Evolutionary conservation across 2,113 vertebrate species (phyloP), one percentile per base, ranked within the genome.

Genomic region (Ramphastos sulfuratus): DNA sequence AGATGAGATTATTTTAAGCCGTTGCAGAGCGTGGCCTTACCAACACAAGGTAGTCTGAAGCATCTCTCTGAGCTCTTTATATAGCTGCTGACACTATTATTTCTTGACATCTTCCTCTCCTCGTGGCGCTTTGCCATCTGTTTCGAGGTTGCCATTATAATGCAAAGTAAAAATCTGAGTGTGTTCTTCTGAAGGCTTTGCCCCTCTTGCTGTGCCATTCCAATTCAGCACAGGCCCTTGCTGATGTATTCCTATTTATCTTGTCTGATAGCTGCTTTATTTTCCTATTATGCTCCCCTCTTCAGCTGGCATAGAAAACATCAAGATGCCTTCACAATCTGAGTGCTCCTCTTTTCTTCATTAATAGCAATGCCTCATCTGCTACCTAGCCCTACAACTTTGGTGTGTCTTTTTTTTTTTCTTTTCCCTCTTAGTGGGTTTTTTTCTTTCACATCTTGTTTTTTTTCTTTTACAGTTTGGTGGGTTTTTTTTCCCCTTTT

Each of bases 61-160:
- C 82, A 71, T 96, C 64, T 87, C 84, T 92, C 81, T 37, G 37
- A 87, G 94, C 80, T 96, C 83, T 91, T 93, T 95, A 81, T 92
- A 79, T 93, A 94, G 85, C 72, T 93, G 42, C 81, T 92, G 89
- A 82, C 74, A 81, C 81, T 90, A 61, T 85, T 93, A 90, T 96
- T 96, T 94, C 87, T 93, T 91, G 83, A 74, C 48, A 85, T 89
- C 81, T 97, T 95, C 73, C 52, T 94, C 56, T 92, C 81, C 67
- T 82, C 83, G 89, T 90, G 84, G 78, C 69, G 81, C 94, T 94
- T 94, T 97, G 85, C 90, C 94, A 96, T 96, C 94, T 96, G 94
- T 87, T 97, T 89, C 74, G 21, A 83, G 93, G 95, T 94, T 88
- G 93, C 65, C 82, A 90, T 92, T 85, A 95, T 82, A 96, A 94